phyloP scores from a whole-genome alignment of 2,888 invertebrate species.

The Acronicta alni region DNA sequence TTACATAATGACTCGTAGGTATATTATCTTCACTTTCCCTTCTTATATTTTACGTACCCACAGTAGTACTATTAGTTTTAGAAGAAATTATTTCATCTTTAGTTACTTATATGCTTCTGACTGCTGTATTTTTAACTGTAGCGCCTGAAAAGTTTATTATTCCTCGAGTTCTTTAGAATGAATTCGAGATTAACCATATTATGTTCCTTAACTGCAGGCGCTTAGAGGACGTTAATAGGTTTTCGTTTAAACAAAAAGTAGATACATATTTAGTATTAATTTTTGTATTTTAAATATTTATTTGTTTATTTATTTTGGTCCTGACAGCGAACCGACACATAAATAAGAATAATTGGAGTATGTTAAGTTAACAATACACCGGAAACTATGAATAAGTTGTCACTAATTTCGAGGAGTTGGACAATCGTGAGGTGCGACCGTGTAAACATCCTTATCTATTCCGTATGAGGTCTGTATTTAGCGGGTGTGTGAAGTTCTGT shows the following conservation, averaged over 20 bases:
- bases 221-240: slow-evolving; percentile 5
- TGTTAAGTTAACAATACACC: slow-evolving; percentile 24
- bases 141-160: slow-evolving; percentile 27
- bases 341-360: slow-evolving; percentile 21
- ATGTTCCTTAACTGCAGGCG: slow-evolving; percentile 24
- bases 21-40: background rate
- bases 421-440: slow-evolving; percentile 59
- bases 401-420: slow-evolving; percentile 19
- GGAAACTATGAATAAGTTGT: slow-evolving; percentile 48
- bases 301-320: too few relatives aligned
- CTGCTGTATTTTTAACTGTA: too few relatives aligned
- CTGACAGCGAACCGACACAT: background rate
- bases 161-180: background rate
- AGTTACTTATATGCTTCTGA: background rate
- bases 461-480: slow-evolving; percentile 64
- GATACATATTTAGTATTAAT: too few relatives aligned
- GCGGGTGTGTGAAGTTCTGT: slow-evolving; percentile 69
- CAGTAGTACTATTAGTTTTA: background rate
- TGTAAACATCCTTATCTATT: slow-evolving; percentile 71
- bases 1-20: background rate
- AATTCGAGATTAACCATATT: background rate
- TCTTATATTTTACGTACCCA: background rate
- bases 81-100: background rate
- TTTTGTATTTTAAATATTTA: too few relatives aligned
- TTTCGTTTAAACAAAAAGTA: too few relatives aligned